Evolutionary conservation across 2,888 invertebrate species (phyloP).

Genomic region (Plagiodera versicolora): DNA sequence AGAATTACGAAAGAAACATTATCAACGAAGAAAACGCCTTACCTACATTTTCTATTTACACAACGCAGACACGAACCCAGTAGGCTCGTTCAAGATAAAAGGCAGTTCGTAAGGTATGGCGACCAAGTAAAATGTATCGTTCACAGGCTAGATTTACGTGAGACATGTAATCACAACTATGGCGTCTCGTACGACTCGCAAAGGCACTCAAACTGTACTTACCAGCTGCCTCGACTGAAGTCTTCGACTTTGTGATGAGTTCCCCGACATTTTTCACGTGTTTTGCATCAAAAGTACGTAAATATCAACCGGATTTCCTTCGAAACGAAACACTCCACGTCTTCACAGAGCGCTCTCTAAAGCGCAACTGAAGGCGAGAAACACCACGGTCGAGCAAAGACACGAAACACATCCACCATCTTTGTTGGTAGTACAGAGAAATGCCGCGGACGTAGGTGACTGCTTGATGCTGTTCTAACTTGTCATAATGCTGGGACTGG

Average conservation of each 20-base stretch:
- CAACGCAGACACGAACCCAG: slow-evolving; percentile 18
- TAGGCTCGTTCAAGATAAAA: slow-evolving; percentile 30
- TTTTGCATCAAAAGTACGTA: slow-evolving; percentile 50
- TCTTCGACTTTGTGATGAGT: slow-evolving; percentile 61
- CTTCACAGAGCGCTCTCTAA: slow-evolving; percentile 45
- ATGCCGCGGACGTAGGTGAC: slow-evolving; percentile 12
- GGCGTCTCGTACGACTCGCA: slow-evolving; percentile 53
- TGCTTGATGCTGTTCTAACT: slow-evolving; percentile 9
- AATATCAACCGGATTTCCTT: slow-evolving; percentile 40
- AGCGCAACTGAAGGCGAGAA: slow-evolving; percentile 50
- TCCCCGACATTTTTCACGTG: slow-evolving; percentile 44
- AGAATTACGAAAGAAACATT: slow-evolving; percentile 14
- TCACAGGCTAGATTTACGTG: slow-evolving; percentile 57
- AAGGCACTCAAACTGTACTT: slow-evolving; percentile 50
- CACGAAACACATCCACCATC: slow-evolving; percentile 3
- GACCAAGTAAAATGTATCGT: slow-evolving; percentile 38
- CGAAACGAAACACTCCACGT: slow-evolving; percentile 38
- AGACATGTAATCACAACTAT: slow-evolving; percentile 66
- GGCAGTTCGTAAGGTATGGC: slow-evolving; percentile 43
- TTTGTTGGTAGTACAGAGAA: slow-evolving; percentile 10
- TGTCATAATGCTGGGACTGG: slow-evolving; percentile 17
- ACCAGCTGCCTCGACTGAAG: slow-evolving; percentile 66
- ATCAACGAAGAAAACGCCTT: slow-evolving; percentile 15
- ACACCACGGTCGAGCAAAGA: slow-evolving; percentile 24
- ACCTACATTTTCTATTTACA: slow-evolving; percentile 15